phyloP scores from a whole-genome alignment of 2,797 vertebrate species.

The Sarcoramphus papa region DNA sequence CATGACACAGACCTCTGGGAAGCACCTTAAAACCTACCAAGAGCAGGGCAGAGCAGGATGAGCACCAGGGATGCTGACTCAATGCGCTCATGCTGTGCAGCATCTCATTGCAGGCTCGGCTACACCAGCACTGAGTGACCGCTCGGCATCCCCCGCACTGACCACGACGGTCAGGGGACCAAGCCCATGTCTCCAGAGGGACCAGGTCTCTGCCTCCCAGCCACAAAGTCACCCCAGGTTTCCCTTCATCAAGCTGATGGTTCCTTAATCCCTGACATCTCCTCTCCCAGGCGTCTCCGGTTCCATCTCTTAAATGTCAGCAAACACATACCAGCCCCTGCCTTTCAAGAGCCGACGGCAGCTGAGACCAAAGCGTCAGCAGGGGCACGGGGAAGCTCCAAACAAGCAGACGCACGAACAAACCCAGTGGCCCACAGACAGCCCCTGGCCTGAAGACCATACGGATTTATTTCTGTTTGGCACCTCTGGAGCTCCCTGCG shows the following conservation, averaged over 20 bases:
- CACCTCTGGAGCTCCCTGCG: not conserved
- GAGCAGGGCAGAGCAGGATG: not conserved
- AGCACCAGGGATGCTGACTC: accelerated
- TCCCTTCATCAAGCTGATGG: not conserved
- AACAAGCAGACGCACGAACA: no score
- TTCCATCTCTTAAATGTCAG: not conserved
- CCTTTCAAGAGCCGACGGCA: not conserved
- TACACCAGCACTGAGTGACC: accelerated
- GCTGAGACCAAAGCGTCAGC: not conserved
- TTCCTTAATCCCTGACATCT: not conserved
- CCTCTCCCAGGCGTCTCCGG: not conserved
- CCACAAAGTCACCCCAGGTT: not conserved
- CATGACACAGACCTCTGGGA: not conserved
- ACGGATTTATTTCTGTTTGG: not conserved
- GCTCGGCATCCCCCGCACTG: accelerated
- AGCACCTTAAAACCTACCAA: not conserved
- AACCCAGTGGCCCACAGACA: not conserved
- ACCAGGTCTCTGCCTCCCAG: not conserved
- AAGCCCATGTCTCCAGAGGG: not conserved
- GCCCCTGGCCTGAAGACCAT: not conserved
- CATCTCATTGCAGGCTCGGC: not conserved
- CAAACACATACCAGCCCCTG: not conserved
- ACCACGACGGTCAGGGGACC: accelerated
- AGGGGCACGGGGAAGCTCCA: not conserved
- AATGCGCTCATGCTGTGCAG: not conserved